A percentile compares a stretch with the other conserved stretches of the same genome.
Conservation (phyloP, 2,888 invertebrate species). For the Stenurella melanura region DNA sequence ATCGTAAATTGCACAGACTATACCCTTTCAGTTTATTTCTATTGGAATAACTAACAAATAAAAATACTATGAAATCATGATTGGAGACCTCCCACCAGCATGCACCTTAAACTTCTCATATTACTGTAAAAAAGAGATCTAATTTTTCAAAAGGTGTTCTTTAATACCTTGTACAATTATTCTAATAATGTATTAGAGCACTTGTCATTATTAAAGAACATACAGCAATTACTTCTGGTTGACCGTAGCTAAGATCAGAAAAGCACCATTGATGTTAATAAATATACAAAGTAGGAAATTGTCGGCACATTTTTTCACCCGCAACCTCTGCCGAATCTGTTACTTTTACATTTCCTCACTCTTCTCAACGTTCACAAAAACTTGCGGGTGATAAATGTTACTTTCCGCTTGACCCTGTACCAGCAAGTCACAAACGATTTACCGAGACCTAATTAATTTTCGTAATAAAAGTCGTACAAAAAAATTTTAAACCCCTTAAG, state of each 20-base stretch:
- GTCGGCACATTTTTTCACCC: background rate
- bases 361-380: background rate
- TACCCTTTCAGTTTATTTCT: background rate
- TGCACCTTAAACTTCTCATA: constrained; percentile 12
- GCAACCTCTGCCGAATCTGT: background rate
- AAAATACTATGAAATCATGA: background rate
- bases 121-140: background rate
- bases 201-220: constrained; percentile 26
- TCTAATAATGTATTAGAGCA: constrained; percentile 29
- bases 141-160: constrained; percentile 31
- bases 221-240: constrained; percentile 43
- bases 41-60: background rate
- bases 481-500: background rate
- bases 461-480: background rate
- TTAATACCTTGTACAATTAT: constrained; percentile 26
- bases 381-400: background rate
- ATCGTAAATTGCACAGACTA: background rate
- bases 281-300: constrained; percentile 5
- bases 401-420: constrained; percentile 33
- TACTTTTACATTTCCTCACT: too few relatives aligned
- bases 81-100: background rate
- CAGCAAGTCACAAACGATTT: constrained; percentile 5
- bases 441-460: background rate
- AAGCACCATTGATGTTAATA: constrained; percentile 43
- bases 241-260: constrained; percentile 34